Evolutionary conservation across 2,113 vertebrate species (phyloP).

Genomic region (Calidris pugnax): DNA sequence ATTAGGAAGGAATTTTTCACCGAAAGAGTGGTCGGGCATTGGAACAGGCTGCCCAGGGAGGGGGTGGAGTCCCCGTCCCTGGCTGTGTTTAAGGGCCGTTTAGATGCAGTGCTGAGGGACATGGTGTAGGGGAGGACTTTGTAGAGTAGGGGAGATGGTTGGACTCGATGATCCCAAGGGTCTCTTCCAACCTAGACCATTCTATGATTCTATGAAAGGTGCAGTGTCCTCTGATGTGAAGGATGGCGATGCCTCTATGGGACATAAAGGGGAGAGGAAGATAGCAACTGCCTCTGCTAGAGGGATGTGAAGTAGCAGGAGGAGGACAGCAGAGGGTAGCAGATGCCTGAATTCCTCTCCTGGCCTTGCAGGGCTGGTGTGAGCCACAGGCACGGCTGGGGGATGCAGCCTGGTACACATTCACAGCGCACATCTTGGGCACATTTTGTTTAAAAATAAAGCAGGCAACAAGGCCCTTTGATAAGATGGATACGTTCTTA

Average conservation of each 20-base stretch:
- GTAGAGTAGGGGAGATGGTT: too few relatives aligned
- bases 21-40: too few relatives aligned
- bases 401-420: not conserved
- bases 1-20: too few relatives aligned
- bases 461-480: not conserved
- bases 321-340: conserved; percentile 62
- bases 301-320: not conserved
- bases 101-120: too few relatives aligned
- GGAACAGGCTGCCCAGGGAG: too few relatives aligned
- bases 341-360: conserved; percentile 5
- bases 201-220: too few relatives aligned
- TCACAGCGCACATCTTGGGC: not conserved
- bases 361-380: not conserved
- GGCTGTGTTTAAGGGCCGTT: too few relatives aligned
- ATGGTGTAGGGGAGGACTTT: too few relatives aligned
- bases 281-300: not conserved
- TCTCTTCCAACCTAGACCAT: too few relatives aligned
- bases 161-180: too few relatives aligned
- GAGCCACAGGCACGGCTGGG: accelerated
- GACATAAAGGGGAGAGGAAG: not conserved
- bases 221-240: not conserved
- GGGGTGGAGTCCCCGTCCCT: too few relatives aligned
- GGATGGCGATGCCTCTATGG: not conserved
- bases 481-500: not conserved
- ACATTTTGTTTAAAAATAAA: not conserved